Evolutionary conservation across 2,113 vertebrate genomes (phyloP).

Genomic region (Cinclus cinclus): DNA sequence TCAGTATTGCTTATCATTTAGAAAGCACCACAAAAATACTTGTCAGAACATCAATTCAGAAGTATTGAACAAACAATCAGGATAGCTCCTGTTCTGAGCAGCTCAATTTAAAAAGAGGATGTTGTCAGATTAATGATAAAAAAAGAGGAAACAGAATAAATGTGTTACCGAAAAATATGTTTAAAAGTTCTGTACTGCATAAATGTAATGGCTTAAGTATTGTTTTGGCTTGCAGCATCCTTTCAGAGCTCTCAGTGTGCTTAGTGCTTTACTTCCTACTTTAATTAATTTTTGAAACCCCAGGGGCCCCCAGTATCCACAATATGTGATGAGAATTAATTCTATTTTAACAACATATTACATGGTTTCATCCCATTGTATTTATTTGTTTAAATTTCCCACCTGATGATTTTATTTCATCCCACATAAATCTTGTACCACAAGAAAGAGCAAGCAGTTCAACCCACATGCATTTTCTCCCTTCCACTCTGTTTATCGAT

Average conservation of each 20-base stretch:
- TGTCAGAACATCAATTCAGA: neutral
- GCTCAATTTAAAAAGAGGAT: neutral
- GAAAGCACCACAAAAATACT: neutral
- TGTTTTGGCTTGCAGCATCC: neutral
- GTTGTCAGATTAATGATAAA: neutral
- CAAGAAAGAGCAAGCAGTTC: neutral
- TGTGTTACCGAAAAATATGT: neutral
- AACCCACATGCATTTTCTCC: neutral
- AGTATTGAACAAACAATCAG: neutral
- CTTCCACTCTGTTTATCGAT: rapidly evolving
- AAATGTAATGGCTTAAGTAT: neutral
- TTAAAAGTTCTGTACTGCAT: neutral
- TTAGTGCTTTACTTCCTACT: neutral
- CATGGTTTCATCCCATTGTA: neutral
- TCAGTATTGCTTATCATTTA: neutral
- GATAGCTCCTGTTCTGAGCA: neutral
- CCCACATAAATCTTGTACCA: neutral
- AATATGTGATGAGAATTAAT: neutral
- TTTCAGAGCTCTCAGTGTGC: neutral
- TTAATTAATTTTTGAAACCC: neutral
- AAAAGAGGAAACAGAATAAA: neutral
- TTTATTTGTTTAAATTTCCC: neutral
- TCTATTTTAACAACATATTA: neutral
- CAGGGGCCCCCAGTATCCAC: neutral
- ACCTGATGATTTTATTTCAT: neutral